Evolutionary conservation across 2,888 invertebrate species (phyloP).

Genomic region (Celastrina argiolus): DNA sequence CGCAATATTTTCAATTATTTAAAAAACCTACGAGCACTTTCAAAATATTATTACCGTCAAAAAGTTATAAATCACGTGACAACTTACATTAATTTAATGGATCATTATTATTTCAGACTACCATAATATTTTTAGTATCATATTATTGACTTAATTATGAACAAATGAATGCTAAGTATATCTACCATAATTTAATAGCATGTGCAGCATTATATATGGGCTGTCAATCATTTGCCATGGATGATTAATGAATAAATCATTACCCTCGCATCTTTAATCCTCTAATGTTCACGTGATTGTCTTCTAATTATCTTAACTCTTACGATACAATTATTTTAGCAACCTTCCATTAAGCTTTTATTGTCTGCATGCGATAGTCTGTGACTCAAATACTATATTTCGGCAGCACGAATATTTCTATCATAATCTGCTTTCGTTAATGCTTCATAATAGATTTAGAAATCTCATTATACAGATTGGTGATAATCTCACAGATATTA

Average conservation of each 20-base stretch:
- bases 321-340: conserved; percentile 38
- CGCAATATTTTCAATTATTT: background rate
- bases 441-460: conserved; percentile 23
- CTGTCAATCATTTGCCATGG: conserved; percentile 4
- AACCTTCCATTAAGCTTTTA: conserved; percentile 40
- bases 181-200: background rate
- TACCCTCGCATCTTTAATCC: conserved; percentile 37
- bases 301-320: conserved; percentile 46
- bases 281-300: conserved; percentile 45
- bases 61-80: background rate
- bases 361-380: conserved; percentile 39
- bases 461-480: background rate
- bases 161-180: background rate
- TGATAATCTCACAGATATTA: background rate
- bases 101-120: background rate
- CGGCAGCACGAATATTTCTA: conserved; percentile 27
- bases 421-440: conserved; percentile 34
- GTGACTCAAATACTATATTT: conserved; percentile 26
- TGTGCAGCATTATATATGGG: background rate
- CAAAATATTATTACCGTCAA: background rate
- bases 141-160: background rate
- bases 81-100: background rate
- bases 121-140: background rate
- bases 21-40: background rate
- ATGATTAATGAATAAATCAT: background rate